Percentiles rank a stretch among this genome's conserved stretches.
Conservation (phyloP, 1,140 invertebrate genomes). For the Meteorus sp. region DNA sequence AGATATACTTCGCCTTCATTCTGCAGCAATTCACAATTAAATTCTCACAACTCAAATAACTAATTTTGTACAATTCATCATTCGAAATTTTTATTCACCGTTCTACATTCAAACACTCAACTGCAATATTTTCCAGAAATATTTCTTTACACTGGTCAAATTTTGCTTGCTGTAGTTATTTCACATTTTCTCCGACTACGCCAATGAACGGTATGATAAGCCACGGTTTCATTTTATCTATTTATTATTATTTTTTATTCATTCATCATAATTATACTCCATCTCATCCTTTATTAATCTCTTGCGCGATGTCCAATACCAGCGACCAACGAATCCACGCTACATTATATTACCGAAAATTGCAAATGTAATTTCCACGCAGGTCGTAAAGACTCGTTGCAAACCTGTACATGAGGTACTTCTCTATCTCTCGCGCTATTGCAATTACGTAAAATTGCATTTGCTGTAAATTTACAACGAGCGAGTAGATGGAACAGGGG, state of each 20-base stretch:
- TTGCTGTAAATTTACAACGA: constrained; percentile 47
- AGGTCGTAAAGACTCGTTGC: constrained; percentile 35
- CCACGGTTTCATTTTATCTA: no score
- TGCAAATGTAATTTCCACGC: constrained; percentile 35
- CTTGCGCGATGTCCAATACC: background rate
- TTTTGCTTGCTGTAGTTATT: no score
- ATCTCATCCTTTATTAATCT: background rate
- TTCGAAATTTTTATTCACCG: no score
- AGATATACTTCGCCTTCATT: no score
- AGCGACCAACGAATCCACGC: background rate
- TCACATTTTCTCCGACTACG: no score
- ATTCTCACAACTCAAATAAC: no score
- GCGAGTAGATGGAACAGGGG: constrained; percentile 32
- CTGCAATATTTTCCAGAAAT: no score
- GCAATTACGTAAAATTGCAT: constrained; percentile 53
- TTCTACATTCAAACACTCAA: no score
- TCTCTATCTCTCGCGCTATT: constrained; percentile 29
- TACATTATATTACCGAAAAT: constrained; percentile 35
- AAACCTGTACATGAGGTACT: constrained; percentile 21
- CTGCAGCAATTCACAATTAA: no score
- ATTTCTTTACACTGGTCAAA: no score
- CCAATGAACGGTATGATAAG: no score
- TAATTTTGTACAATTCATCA: no score
- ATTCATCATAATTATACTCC: background rate
- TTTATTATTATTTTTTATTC: constrained; percentile 12